Base-by-base conservation (phyloP, 1,140 invertebrate species). In the Notospermus geniculatus region DNA sequence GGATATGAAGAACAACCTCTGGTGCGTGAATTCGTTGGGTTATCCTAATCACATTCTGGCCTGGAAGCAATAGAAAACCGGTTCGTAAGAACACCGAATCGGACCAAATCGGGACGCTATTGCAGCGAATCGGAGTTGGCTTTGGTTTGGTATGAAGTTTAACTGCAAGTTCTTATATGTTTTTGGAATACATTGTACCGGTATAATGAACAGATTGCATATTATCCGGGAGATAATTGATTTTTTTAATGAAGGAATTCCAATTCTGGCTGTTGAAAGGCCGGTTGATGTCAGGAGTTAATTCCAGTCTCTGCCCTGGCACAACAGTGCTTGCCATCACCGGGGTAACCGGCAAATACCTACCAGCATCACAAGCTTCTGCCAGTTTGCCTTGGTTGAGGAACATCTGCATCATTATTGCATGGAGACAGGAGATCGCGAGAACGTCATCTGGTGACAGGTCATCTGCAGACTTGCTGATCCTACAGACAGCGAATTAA, bases 331-430 rank as follows among this genome's bases (percentile, higher is more conserved):
- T 43, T 19, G 11, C 19, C 19, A 19, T 19, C 11, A 43, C 11
- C 19, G 39, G 11, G 19, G 11, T 13, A 11, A 11, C 11, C 11
- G 11, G 11, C 39, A 13, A 13, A 19, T 43, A 13, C 39, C 19
- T 43, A 50, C 46, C 46, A 50, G 46, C n/a, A 19, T 50, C 46
- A 27, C 46, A 50, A 9, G 46, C 46, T 27, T 50, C 25, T 27
- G 9, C 19, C 5, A 50, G 46, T 50, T n/a, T 27, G 4, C 46
- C 46, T n/a, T 23, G 5, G n/a, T 23, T 27, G 19, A 50, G 25
- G 25, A 7, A 27, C n/a, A 9, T n/a, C 25, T 23, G n/a, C n/a
- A 19, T 23, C n/a, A 19, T 23, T 23, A n/a, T 27, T 9, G 46
- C 5, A n/a, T 50, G 46, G 19, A 50, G 46, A n/a, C 25, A 23